These are phyloP conservation scores for Tyria jacobaeae DNA, from an alignment of 2,888 invertebrate genomes.

Conservation along the genomic window DNA sequence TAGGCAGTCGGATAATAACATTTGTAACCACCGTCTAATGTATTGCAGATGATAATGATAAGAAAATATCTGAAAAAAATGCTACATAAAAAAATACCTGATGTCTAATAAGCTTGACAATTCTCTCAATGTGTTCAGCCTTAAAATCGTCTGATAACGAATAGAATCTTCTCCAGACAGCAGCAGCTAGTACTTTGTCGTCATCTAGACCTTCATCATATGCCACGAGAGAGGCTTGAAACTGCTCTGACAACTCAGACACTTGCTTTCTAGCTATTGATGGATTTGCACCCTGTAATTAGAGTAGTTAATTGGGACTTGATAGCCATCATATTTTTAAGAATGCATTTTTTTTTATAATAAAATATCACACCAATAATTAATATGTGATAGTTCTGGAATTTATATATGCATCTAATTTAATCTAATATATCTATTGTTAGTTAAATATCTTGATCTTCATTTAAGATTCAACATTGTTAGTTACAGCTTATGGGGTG, in stretches of 20 bases:
- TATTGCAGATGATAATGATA: not conserved
- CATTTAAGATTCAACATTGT: too few species aligned
- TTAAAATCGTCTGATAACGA: conserved; percentile 88
- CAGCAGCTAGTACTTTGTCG: conserved; percentile 92
- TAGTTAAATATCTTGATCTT: too few species aligned
- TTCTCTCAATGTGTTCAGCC: conserved; percentile 88
- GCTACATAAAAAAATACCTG: conserved; percentile 83
- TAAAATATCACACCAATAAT: too few species aligned
- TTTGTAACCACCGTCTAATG: too few species aligned
- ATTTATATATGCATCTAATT: too few species aligned
- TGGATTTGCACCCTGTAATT: conserved; percentile 87
- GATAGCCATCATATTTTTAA: too few species aligned
- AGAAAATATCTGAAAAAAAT: not conserved
- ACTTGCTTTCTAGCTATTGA: conserved; percentile 88
- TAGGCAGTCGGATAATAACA: too few species aligned
- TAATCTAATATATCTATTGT: too few species aligned
- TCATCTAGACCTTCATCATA: conserved; percentile 95
- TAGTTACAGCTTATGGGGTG: too few species aligned
- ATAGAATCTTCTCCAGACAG: conserved; percentile 95
- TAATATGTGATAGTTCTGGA: too few species aligned
- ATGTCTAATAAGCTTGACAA: conserved; percentile 92
- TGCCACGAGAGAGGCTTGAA: conserved; percentile 93
- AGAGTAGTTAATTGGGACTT: too few species aligned
- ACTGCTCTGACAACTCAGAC: conserved; percentile 90
- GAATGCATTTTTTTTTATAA: too few species aligned